These are phyloP conservation scores for Mormyrus iriodes DNA, from an alignment of 2,113 vertebrate genomes.

Conservation along the genomic window DNA sequence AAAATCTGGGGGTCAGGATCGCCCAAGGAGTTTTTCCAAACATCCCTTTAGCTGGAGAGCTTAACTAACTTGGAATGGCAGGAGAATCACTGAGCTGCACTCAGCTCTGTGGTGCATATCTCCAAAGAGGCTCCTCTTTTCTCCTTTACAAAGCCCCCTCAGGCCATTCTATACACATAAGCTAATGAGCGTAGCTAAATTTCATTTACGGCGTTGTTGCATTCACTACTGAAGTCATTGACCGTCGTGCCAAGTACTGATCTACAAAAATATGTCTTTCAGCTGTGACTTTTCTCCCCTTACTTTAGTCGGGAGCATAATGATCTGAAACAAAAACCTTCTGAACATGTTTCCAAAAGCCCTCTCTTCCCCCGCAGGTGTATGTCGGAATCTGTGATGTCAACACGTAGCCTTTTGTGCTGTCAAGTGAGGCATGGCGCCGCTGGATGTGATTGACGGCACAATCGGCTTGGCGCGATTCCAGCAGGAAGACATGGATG, in stretches of 20 bases:
- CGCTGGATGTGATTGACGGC: neutral
- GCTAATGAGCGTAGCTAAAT: neutral
- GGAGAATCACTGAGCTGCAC: neutral
- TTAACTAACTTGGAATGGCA: neutral
- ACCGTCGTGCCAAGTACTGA: neutral
- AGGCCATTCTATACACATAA: neutral
- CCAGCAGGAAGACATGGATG: neutral
- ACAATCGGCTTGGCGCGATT: neutral
- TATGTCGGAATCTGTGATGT: neutral
- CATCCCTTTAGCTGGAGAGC: neutral
- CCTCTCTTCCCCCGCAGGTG: neutral
- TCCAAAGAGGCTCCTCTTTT: neutral
- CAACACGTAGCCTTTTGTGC: neutral
- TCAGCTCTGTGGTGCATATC: neutral
- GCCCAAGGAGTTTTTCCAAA: neutral
- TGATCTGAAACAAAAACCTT: neutral
- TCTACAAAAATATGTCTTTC: constrained; percentile 8
- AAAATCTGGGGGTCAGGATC: neutral
- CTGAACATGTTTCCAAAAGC: neutral
- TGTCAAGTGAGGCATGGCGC: neutral
- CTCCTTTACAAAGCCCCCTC: neutral
- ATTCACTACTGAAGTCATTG: neutral
- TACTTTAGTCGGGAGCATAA: neutral
- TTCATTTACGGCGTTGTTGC: neutral
- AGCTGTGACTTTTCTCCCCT: constrained; percentile 21